Base-by-base conservation (phyloP, 2,113 vertebrate genomes). In the Toxotes chatareus region DNA sequence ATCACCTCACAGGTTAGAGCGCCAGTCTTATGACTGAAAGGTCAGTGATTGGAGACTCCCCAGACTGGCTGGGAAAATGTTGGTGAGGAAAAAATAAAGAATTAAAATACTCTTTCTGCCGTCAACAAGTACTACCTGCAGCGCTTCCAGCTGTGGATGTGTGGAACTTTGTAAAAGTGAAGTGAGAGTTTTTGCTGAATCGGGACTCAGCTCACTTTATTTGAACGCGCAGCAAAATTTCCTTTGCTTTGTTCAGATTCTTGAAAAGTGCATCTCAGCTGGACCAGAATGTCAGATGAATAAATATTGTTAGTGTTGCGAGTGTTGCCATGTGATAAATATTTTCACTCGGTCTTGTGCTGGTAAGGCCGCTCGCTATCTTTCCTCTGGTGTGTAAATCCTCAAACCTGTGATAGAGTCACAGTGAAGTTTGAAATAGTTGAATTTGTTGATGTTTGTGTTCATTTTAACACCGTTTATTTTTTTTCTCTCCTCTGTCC, bases 1-100 rank as follows among this genome's bases (percentile, higher is more conserved):
- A 51, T 12, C 53, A 66, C 47, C 34, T 19, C 12, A 11, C 40
- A 55, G 72, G 79, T 78, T 44, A 75, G 63, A 78, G 16, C 27
- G 17, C 31, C 55, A 56, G 63, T 42, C 59, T 21, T 44, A 61
- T 73, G 47, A 63, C 66, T 46, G 3, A 55, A 53, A 23, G 69
- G 51, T 78, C 63, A 27, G 21, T 3, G 34, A 10, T 13, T 23
- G 12, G 46, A 27, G 38, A 27, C 73, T 66, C n/a, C 21, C 6
- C 17, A 57, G n/a, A 12, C 60, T 14, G 13, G 19, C 36, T 61
- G 49, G 38, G 46, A 44, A 57, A 49, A 51, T 57, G 47, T 47
- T 38, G 31, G 21, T 44, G 27, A 27, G 59, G 42, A n/a, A 57
- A 46, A 51, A 57, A 66, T 23, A 6, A 55, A 31, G 21, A 42